Base-by-base conservation (phyloP, 2,113 vertebrate genomes). In the Drymodes brunneopygia region DNA sequence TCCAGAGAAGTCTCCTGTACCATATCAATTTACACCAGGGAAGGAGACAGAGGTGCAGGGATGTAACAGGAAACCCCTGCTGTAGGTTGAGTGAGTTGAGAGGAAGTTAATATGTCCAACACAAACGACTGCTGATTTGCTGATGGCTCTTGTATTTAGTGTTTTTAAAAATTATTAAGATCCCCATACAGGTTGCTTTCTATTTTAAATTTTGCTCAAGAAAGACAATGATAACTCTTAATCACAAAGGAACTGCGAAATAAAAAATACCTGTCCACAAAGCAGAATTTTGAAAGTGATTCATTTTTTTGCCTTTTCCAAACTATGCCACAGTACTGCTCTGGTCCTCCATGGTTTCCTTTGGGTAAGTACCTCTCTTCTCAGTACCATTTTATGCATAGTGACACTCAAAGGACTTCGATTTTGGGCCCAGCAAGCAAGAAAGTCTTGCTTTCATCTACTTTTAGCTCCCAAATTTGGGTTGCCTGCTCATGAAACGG, bases 381-480 rank as follows among this genome's bases (percentile, higher is more conserved):
- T 60, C n/a, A 77, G 24, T 56, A 82, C 12, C 6, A 31, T 48
- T 86, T 74, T 23, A 44, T 28, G 10, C 31, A 15, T 13, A 64
- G 53, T 15, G 14, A 56, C 53, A 33, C 16, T 54, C 38, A n/a
- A 24, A 65, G 5, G 17, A 31, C n/a, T 67, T 33, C 0, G 0
- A 61, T 74, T 67, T 48, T 53, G 60, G 42, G 31, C 45, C 50
- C 31, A 65, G n/a, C 6, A 67, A 80, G 13, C 5, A 60, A 70
- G 13, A 61, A 72, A 73, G 60, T 22, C 17, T 60, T 72, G 19
- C 0, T 4, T 64, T 92, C 5, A 27, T 29, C 20, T 61, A 27
- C 27, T 88, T 92, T 80, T 45, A 92, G 21, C 12, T 47, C 38
- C 36, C 50, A 65, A 14, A 57, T 50, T 18, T 57, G 36, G 3